A percentile compares a stretch with the other conserved stretches of the same genome.
phyloP scores from a whole-genome alignment of 2,888 invertebrate genomes.

The Ophioninae sp. region DNA sequence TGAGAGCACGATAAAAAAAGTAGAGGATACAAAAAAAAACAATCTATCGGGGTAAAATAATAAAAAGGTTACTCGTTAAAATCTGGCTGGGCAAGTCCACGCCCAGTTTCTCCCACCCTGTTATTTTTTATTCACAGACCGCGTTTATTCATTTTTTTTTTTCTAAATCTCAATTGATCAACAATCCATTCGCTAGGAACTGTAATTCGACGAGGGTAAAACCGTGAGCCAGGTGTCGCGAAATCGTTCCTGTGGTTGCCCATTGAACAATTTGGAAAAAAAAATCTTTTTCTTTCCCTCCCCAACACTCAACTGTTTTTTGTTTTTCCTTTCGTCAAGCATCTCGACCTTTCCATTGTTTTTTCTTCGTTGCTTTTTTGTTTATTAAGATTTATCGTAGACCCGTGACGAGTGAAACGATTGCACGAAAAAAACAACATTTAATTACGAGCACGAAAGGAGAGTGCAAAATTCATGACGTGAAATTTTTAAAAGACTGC shows the following conservation, averaged over 20 bases:
- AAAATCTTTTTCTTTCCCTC: neutral
- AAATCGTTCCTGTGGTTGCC: slow-evolving; percentile 45
- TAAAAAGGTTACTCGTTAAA: slow-evolving; percentile 24
- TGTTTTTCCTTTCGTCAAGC: neutral
- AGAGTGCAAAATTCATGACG: neutral
- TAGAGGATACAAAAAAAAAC: neutral
- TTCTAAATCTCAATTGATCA: neutral
- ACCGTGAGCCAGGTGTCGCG: slow-evolving; percentile 52
- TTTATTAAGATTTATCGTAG: slow-evolving; percentile 30
- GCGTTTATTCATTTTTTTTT: slow-evolving; percentile 6
- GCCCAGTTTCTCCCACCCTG: slow-evolving; percentile 7
- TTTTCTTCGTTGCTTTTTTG: slow-evolving; percentile 53
- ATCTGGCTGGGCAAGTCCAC: slow-evolving; percentile 18
- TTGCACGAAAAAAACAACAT: slow-evolving; percentile 2
- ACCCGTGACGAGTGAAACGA: slow-evolving; percentile 41
- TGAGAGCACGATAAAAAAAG: slow-evolving; percentile 10
- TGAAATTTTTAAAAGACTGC: neutral
- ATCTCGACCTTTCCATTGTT: neutral
- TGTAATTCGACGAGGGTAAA: slow-evolving; percentile 32
- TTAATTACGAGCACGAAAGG: neutral
- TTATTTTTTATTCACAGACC: slow-evolving; percentile 24
- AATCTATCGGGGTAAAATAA: neutral
- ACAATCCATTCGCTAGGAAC: slow-evolving; percentile 26
- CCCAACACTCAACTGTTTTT: slow-evolving; percentile 15
- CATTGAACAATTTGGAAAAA: slow-evolving; percentile 27